A percentile compares a stretch with the other conserved stretches of the same genome.
phyloP scores from a whole-genome alignment of 2,797 vertebrate species.

The Anas georgica region DNA sequence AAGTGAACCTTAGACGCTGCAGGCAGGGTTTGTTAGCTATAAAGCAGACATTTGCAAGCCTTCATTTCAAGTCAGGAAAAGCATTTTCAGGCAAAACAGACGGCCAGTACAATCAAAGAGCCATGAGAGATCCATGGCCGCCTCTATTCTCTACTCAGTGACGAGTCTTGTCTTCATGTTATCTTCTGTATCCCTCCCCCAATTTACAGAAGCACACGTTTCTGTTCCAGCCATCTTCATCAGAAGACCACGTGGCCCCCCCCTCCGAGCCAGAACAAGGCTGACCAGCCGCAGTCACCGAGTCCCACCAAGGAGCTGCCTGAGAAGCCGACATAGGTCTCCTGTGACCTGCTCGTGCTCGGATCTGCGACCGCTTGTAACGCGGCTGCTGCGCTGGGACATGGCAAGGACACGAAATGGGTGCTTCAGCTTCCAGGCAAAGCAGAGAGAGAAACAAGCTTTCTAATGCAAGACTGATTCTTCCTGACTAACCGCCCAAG shows the following conservation, averaged over 20 bases:
- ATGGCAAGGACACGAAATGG: neutral
- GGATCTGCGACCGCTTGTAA: accelerated
- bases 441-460: neutral
- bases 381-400: neutral
- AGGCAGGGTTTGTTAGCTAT: neutral
- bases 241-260: slow-evolving; percentile 68
- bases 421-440: slow-evolving; percentile 26
- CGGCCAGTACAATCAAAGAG: neutral
- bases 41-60: neutral
- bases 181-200: neutral
- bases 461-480: neutral
- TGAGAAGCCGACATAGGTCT: slow-evolving; percentile 10
- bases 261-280: slow-evolving; percentile 24
- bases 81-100: neutral
- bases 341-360: neutral
- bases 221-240: slow-evolving; percentile 59
- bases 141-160: neutral
- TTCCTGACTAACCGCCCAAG: neutral
- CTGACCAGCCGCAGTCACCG: neutral
- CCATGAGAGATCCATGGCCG: neutral
- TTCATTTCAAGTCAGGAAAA: neutral
- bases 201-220: neutral
- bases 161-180: neutral
- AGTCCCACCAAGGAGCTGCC: neutral
- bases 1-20: neutral